phyloP scores from a whole-genome alignment of 2,888 invertebrate species.

The Coremacera marginata region DNA sequence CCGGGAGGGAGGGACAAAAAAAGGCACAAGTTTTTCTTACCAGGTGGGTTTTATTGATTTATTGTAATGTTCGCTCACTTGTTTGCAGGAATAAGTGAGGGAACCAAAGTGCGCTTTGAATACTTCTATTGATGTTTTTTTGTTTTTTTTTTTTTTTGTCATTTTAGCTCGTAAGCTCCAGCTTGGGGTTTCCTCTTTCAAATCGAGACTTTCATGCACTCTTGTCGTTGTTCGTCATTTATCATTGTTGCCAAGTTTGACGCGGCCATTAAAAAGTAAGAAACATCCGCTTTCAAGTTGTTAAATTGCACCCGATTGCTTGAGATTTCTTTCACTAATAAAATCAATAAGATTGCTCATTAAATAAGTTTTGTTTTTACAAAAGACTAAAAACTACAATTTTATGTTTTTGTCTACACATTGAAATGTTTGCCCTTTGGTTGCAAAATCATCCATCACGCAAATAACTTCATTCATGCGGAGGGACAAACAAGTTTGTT shows the following conservation, averaged over 20 bases:
- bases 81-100: neutral
- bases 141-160: neutral
- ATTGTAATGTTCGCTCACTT: slow-evolving; percentile 16
- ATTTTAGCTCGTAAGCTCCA: neutral
- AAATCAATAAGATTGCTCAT: neutral
- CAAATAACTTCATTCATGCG: slow-evolving; percentile 35
- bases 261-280: neutral
- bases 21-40: slow-evolving; percentile 38
- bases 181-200: neutral
- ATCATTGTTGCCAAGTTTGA: neutral
- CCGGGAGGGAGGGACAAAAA: neutral
- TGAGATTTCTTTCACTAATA: neutral
- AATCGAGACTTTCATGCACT: neutral
- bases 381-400: neutral
- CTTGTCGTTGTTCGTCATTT: neutral
- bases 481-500: neutral
- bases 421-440: neutral
- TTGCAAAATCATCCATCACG: slow-evolving; percentile 25
- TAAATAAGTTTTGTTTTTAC: neutral
- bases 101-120: neutral
- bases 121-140: too few relatives aligned
- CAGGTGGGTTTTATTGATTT: slow-evolving; percentile 47
- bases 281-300: neutral
- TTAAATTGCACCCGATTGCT: too few relatives aligned
- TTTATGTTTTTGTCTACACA: slow-evolving; percentile 3